Evolutionary conservation across 2,888 invertebrate genomes (phyloP), one percentile per base, ranked within the genome.

Genomic region (Gerris lacustris): DNA sequence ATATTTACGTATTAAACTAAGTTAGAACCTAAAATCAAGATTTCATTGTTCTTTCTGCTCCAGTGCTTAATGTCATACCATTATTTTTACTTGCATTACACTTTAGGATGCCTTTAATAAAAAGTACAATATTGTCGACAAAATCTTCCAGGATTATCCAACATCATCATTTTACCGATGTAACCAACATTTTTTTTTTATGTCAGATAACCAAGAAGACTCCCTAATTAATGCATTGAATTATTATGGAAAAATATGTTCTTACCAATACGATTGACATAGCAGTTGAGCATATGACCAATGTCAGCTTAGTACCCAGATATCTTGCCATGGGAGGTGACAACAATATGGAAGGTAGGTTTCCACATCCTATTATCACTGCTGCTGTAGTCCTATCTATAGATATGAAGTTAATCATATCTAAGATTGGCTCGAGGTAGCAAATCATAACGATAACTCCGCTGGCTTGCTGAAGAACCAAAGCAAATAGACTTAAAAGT

Each of bases 241-340:
- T 4, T 31, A 31, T 31, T 31, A 31, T 31, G 31, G 31, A 31
- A 31, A 31, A 31, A 31, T 31, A 31, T 31, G 1, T 55, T 9
- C 64, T 64, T 64, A 64, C 64, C 64, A 64, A 2, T 9, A 18
- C 11, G 17, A 64, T 6, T 18, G 64, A 11, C 64, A 64, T 64
- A 17, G 31, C 31, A 64, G 31, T 17, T n/a, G 64, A 64, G 17
- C 64, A 64, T 9, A 64, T 31, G 64, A 64, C 31, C 31, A 64
- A 31, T 9, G 64, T 64, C 18, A 64, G 9, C 31, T 64, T 64
- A 18, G 64, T 64, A 31, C 64, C 64, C 17, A 64, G 18, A 64
- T 64, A 31, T 64, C 64, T 64, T 9, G 31, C 64, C 64, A 64
- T 64, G 17, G 64, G 64, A n/a, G 64, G 64, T 17, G 64, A n/a